Conservation (phyloP, 23 tunicate species). For the Styela clava region DNA sequence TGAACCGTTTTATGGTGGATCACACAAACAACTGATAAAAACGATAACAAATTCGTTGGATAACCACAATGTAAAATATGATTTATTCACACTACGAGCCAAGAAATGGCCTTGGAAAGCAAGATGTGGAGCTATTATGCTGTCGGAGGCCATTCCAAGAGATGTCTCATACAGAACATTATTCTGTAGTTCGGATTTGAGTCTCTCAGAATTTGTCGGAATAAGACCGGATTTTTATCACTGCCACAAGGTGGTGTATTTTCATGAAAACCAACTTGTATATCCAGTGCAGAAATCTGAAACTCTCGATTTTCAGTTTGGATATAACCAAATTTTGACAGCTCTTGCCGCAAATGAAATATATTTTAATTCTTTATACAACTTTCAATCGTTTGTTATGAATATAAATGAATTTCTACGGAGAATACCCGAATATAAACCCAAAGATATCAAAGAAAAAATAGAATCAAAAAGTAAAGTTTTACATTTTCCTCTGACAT, state of each 20-base stretch:
- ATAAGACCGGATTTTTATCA: constrained; percentile 30
- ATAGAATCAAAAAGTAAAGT: constrained; percentile 59
- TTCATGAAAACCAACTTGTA: constrained; percentile 96
- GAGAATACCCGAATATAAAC: constrained; percentile 60
- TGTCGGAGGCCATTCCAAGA: constrained; percentile 35
- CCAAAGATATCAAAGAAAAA: constrained; percentile 20
- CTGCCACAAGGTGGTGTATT: constrained; percentile 75
- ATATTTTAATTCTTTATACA: constrained; percentile 66
- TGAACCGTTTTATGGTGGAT: constrained; percentile 92
- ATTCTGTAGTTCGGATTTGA: constrained; percentile 71
- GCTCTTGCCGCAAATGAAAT: constrained; percentile 79
- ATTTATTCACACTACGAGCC: constrained; percentile 59
- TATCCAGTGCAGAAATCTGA: constrained; percentile 72
- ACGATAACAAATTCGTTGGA: not conserved
- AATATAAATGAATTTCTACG: constrained; percentile 52
- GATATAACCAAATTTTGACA: constrained; percentile 82
- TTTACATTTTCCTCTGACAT: constrained; percentile 57
- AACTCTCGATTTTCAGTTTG: constrained; percentile 86
- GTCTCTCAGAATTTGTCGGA: constrained; percentile 65
- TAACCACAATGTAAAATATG: not conserved
- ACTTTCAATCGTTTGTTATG: constrained; percentile 68
- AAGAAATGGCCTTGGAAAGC: constrained; percentile 98
- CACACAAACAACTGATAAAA: constrained; percentile 84
- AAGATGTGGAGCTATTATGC: constrained; percentile 54
- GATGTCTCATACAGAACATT: constrained; percentile 37